Evolutionary conservation across 2,888 invertebrate genomes (phyloP).

Genomic region (Cistogaster globosa): DNA sequence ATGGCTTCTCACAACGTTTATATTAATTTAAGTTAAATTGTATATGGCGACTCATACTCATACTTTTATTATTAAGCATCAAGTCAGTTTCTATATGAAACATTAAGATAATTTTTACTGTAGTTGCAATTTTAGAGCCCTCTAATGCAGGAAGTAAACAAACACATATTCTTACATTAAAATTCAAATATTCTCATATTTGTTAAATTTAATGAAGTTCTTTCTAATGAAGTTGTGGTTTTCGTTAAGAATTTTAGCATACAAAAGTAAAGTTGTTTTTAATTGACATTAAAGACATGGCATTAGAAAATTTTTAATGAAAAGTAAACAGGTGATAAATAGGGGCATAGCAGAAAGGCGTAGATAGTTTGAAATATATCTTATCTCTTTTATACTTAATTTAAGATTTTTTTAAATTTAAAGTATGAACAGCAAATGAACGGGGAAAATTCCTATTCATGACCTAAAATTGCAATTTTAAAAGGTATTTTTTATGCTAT

Average conservation of each 20-base stretch:
- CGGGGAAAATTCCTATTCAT: no score
- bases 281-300: conserved; percentile 37
- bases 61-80: not conserved
- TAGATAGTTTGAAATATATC: no score
- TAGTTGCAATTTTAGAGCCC: conserved; percentile 24
- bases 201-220: conserved; percentile 59
- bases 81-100: conserved; percentile 5
- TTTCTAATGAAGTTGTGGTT: conserved; percentile 63
- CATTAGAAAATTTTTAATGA: conserved; percentile 34
- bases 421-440: no score
- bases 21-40: conserved; percentile 3
- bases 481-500: no score
- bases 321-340: not conserved
- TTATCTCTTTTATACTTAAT: no score
- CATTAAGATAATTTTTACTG: conserved; percentile 13
- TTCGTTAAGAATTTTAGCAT: conserved; percentile 27
- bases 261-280: conserved; percentile 44
- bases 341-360: no score
- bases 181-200: conserved; percentile 25
- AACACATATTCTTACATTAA: not conserved
- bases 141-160: conserved; percentile 11
- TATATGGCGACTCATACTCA: not conserved
- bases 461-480: no score
- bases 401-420: no score
- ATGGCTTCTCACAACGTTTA: conserved; percentile 38